Evolutionary conservation across 2,888 invertebrate species (phyloP).

Genomic region (Lagria hirta): DNA sequence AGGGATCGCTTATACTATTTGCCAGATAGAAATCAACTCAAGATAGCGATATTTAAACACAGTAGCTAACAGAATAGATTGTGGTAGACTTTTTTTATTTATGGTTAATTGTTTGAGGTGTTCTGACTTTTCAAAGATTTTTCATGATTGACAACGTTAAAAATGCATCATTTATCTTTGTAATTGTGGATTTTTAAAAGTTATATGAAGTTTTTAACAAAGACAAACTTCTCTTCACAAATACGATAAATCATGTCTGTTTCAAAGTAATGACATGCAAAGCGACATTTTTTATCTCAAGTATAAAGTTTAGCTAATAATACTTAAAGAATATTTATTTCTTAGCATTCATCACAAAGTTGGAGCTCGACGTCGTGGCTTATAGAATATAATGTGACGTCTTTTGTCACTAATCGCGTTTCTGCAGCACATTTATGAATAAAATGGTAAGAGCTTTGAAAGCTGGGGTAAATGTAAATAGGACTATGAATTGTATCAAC

Average conservation of each 20-base stretch:
- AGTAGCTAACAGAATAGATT: too few species aligned
- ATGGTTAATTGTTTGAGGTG: too few species aligned
- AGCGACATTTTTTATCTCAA: constrained; percentile 17
- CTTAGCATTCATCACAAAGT: constrained; percentile 20
- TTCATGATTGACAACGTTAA: neutral
- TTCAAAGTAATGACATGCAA: constrained; percentile 11
- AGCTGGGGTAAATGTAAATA: constrained; percentile 25
- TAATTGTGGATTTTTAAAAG: constrained; percentile 15
- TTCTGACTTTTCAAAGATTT: too few species aligned
- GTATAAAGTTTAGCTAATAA: constrained; percentile 20
- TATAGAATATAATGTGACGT: constrained; percentile 12
- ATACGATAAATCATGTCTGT: constrained; percentile 15
- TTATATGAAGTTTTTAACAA: too few species aligned
- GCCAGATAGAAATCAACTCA: too few species aligned
- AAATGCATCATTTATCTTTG: constrained; percentile 3
- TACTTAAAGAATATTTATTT: constrained; percentile 21
- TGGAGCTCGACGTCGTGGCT: constrained; percentile 5
- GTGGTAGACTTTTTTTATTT: too few species aligned
- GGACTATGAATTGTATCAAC: constrained; percentile 27
- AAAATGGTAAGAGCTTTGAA: constrained; percentile 21
- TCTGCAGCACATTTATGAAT: constrained; percentile 19
- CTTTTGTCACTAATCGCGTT: constrained; percentile 23
- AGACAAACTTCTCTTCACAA: constrained; percentile 10
- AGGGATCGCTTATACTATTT: too few species aligned
- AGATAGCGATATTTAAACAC: too few species aligned